These are phyloP conservation scores for Actinemys pallida DNA, from an alignment of 2,113 vertebrate species.

Conservation along the genomic window DNA sequence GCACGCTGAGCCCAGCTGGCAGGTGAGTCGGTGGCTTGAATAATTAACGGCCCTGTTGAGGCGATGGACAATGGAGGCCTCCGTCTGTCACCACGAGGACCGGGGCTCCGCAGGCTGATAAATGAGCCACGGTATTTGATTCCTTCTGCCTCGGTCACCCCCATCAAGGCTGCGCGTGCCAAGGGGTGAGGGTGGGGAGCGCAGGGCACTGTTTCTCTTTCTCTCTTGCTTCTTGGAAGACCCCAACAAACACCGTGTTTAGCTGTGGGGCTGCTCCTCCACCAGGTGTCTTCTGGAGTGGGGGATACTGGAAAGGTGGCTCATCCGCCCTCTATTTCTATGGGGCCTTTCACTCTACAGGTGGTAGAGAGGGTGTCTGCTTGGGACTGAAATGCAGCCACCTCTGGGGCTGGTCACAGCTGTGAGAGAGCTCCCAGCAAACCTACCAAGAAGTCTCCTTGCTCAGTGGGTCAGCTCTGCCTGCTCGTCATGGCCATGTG, in stretches of 20 bases:
- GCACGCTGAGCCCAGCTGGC: constrained; percentile 90
- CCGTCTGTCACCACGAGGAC: neutral
- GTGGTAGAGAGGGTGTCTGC: neutral
- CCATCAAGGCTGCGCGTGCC: neutral
- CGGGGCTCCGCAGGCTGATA: neutral
- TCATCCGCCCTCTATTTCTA: neutral
- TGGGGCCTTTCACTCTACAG: neutral
- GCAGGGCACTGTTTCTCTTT: neutral
- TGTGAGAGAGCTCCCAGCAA: neutral
- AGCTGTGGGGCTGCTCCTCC: neutral
- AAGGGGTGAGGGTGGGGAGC: neutral
- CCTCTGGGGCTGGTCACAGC: neutral
- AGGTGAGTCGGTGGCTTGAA: constrained; percentile 79
- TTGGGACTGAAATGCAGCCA: neutral
- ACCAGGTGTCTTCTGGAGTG: neutral
- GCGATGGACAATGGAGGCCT: neutral
- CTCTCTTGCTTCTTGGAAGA: neutral
- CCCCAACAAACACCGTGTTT: neutral
- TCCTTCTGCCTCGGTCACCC: neutral
- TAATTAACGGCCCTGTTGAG: constrained; percentile 49
- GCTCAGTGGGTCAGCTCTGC: neutral
- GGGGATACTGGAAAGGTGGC: neutral
- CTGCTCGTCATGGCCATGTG: neutral
- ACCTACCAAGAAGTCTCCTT: neutral
- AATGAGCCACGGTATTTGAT: neutral